These are phyloP conservation scores for Leucosticte australis DNA, from an alignment of 2,113 vertebrate species.

Conservation along the genomic window DNA sequence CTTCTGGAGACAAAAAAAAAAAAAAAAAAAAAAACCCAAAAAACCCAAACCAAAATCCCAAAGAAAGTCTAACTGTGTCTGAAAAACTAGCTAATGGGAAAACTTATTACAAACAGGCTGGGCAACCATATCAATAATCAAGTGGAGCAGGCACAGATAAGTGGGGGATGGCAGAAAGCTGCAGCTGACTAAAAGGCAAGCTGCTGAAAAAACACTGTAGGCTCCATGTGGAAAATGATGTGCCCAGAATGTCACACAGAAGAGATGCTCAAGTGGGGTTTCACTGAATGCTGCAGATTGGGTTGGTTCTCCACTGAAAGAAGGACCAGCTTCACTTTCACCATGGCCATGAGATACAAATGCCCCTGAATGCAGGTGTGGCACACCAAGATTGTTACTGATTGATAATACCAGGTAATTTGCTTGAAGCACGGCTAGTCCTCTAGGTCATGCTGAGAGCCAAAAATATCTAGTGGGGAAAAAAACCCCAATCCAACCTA, in stretches of 20 bases:
- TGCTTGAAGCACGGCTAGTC: neutral
- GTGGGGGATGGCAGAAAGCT: neutral
- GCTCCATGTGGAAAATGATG: neutral
- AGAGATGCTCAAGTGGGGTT: neutral
- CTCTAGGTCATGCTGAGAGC: neutral
- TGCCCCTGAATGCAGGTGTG: neutral
- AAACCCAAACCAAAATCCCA: neutral
- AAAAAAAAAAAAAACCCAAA: neutral
- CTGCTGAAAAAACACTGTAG: neutral
- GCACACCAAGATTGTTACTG: neutral
- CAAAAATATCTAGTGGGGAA: neutral
- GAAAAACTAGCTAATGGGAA: slow-evolving; percentile 13
- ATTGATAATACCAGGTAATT: neutral
- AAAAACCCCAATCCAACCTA: accelerated
- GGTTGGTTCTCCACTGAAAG: neutral
- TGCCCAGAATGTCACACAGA: neutral
- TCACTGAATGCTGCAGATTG: neutral
- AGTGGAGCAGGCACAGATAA: neutral
- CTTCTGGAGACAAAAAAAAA: neutral
- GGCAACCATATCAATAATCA: neutral
- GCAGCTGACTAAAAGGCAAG: neutral
- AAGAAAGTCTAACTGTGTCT: neutral
- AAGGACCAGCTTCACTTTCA: neutral
- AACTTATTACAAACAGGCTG: neutral
- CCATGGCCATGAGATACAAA: neutral